Conservation (phyloP, 2,797 vertebrate genomes). For the Erpetoichthys calabaricus region DNA sequence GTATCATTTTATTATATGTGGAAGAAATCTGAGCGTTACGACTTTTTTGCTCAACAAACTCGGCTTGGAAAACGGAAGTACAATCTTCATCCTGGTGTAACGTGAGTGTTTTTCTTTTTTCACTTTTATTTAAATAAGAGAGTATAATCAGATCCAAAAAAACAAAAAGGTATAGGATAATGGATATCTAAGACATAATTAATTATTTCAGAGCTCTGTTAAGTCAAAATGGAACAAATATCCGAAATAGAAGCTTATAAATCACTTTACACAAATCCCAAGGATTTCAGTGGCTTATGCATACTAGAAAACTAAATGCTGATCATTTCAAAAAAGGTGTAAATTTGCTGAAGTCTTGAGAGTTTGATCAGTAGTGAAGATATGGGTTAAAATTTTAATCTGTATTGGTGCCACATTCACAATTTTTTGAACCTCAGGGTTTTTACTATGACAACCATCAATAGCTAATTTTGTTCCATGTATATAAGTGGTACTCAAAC, state of each 20-base stretch:
- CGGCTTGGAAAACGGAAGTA: conserved; percentile 96
- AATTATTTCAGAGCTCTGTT: background rate
- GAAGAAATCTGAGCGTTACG: conserved; percentile 96
- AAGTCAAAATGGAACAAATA: background rate
- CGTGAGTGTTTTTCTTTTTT: conserved; percentile 57
- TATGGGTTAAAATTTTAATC: too few relatives aligned
- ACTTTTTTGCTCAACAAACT: conserved; percentile 96
- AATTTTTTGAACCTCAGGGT: too few relatives aligned
- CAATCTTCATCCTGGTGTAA: conserved; percentile 86
- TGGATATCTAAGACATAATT: background rate
- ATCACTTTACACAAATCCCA: fast-evolving
- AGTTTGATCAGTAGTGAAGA: too few relatives aligned
- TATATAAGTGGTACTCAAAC: too few relatives aligned
- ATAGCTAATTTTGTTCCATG: too few relatives aligned
- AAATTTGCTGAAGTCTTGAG: background rate
- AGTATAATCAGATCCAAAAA: background rate
- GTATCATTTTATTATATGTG: conserved; percentile 98
- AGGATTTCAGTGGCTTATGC: too few relatives aligned
- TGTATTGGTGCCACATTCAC: too few relatives aligned
- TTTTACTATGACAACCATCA: too few relatives aligned
- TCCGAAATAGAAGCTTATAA: background rate
- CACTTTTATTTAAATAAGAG: background rate
- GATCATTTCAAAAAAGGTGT: fast-evolving
- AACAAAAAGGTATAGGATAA: background rate
- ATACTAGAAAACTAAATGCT: background rate